Evolutionary conservation across 2,113 vertebrate genomes (phyloP).

Genomic region (Orientallactaga bullata): DNA sequence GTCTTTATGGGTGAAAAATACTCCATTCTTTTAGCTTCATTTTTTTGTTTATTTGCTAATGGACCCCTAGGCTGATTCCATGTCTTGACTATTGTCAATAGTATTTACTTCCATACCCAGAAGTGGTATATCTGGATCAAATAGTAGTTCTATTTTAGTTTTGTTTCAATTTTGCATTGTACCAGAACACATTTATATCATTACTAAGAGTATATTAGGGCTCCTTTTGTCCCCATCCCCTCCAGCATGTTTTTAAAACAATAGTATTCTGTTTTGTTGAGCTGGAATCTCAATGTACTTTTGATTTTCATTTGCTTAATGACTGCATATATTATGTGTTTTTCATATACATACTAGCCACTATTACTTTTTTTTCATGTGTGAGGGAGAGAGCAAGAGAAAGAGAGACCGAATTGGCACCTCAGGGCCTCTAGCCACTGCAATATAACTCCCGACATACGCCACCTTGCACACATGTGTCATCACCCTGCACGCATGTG

Average conservation of each 20-base stretch:
- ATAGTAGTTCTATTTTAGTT: not conserved
- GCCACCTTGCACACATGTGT: too few relatives aligned
- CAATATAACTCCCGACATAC: too few relatives aligned
- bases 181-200: not conserved
- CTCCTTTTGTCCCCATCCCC: not conserved
- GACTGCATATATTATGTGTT: not conserved
- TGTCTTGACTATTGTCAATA: not conserved
- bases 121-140: not conserved
- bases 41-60: not conserved
- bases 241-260: not conserved
- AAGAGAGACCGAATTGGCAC: too few relatives aligned
- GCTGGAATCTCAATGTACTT: not conserved
- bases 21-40: not conserved
- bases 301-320: not conserved
- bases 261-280: not conserved
- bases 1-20: not conserved
- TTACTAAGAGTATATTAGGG: not conserved
- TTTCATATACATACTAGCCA: not conserved
- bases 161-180: not conserved
- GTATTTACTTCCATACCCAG: too few relatives aligned
- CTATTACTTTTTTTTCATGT: too few relatives aligned
- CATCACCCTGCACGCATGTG: too few relatives aligned
- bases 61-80: not conserved
- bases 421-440: too few relatives aligned
- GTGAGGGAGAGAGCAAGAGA: too few relatives aligned